phyloP scores from a whole-genome alignment of 2,888 invertebrate genomes.

The Eupithecia inturbata region DNA sequence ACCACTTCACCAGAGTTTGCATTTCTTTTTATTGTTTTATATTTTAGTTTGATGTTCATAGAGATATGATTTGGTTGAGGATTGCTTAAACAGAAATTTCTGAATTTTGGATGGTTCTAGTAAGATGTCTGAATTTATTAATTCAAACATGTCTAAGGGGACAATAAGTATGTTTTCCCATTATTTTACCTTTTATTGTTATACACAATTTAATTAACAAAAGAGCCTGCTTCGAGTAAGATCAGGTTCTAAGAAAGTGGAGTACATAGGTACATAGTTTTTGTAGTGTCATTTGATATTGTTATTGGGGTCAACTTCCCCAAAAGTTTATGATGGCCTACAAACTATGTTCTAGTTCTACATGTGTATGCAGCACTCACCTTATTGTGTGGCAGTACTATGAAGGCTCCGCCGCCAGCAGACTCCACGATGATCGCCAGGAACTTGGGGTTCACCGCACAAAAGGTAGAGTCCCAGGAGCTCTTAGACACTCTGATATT shows the following conservation, averaged over 20 bases:
- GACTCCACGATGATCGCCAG: slow-evolving; percentile 98
- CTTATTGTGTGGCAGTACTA: slow-evolving; percentile 96
- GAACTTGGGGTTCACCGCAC: slow-evolving; percentile 99
- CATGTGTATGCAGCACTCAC: slow-evolving; percentile 79
- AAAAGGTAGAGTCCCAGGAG: slow-evolving; percentile 99
- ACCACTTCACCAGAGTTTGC: background rate
- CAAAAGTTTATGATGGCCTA: background rate
- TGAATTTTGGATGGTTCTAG: background rate
- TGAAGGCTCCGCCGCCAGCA: slow-evolving; percentile 97
- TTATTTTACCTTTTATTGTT: no score
- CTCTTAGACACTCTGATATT: slow-evolving; percentile 98
- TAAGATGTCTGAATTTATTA: background rate
- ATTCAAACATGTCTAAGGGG: background rate
- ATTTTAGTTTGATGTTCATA: background rate
- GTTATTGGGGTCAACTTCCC: slow-evolving; percentile 19
- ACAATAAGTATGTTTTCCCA: no score
- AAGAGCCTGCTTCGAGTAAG: background rate
- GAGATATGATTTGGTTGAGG: background rate
- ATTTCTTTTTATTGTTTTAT: background rate
- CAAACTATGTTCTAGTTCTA: background rate
- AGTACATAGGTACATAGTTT: background rate
- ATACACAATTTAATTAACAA: background rate
- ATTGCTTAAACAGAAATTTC: background rate
- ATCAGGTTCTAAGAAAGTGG: background rate
- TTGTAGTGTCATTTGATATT: slow-evolving; percentile 11